A percentile compares a stretch with the other conserved stretches of the same genome.
Conservation (phyloP, 2,797 vertebrate species). For the Ammospiza maritima region DNA sequence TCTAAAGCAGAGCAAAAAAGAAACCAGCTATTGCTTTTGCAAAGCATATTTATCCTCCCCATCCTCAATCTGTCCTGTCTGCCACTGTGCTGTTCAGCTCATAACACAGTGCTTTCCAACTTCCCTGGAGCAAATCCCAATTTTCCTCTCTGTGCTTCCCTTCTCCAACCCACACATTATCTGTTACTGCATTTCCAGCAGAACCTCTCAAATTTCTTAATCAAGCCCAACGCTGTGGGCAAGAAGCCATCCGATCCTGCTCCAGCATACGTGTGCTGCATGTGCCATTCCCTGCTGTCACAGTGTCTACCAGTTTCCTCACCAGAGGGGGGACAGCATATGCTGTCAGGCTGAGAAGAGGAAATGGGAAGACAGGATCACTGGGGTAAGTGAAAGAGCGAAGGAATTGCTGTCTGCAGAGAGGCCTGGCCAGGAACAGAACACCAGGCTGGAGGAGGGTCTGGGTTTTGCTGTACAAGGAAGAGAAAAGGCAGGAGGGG, state of each 20-base stretch:
- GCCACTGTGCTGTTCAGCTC: background rate
- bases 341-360: background rate
- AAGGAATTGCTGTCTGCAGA: background rate
- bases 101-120: background rate
- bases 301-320: background rate
- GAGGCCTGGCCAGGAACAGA: background rate
- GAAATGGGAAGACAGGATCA: background rate
- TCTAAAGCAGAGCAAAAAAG: background rate
- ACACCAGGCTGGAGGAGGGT: background rate
- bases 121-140: background rate
- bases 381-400: background rate
- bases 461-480: background rate
- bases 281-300: background rate
- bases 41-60: background rate
- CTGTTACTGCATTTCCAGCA: background rate
- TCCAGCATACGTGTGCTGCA: background rate
- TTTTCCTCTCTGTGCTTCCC: background rate
- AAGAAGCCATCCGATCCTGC: background rate
- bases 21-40: background rate
- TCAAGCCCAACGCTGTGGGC: background rate
- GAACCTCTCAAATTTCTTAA: background rate
- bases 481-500: background rate
- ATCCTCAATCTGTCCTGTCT: background rate
- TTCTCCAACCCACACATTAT: background rate
- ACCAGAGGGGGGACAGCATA: background rate